phyloP scores from a whole-genome alignment of 2,113 vertebrate species.

The Triplophysa dalaica region DNA sequence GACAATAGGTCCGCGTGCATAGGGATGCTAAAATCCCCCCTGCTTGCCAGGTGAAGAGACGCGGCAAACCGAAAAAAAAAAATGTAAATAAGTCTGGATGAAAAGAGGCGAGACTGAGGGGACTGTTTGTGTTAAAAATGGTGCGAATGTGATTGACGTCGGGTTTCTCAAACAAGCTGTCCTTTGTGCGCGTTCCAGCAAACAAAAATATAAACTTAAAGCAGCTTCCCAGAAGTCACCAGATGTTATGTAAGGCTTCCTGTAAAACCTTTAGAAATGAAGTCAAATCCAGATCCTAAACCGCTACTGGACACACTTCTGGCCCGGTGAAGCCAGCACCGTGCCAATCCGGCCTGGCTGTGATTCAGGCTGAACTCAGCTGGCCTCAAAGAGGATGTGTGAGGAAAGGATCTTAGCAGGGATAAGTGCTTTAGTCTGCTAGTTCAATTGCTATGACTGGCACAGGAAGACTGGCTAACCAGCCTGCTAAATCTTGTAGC shows the following conservation, averaged over 20 bases:
- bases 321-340: neutral
- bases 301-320: slow-evolving; percentile 11
- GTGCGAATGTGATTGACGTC: slow-evolving; percentile 33
- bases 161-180: slow-evolving; percentile 28
- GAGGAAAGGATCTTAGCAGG: slow-evolving; percentile 28
- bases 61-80: slow-evolving; percentile 39
- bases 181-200: slow-evolving; percentile 9
- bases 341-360: neutral
- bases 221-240: neutral
- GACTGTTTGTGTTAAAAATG: slow-evolving; percentile 28
- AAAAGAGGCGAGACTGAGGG: slow-evolving; percentile 38
- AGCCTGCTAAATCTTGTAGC: slow-evolving; percentile 37
- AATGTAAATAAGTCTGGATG: slow-evolving; percentile 49
- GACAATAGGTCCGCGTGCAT: slow-evolving; percentile 48
- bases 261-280: neutral
- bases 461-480: slow-evolving; percentile 27
- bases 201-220: slow-evolving; percentile 11
- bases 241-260: neutral
- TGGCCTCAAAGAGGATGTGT: slow-evolving; percentile 2
- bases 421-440: slow-evolving; percentile 36
- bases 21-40: slow-evolving; percentile 47
- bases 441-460: slow-evolving; percentile 9
- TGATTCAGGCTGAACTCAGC: slow-evolving; percentile 11
- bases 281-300: slow-evolving; percentile 5
- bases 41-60: slow-evolving; percentile 52